Conservation (phyloP, 2,113 vertebrate species). For the Odocoileus virginianus region DNA sequence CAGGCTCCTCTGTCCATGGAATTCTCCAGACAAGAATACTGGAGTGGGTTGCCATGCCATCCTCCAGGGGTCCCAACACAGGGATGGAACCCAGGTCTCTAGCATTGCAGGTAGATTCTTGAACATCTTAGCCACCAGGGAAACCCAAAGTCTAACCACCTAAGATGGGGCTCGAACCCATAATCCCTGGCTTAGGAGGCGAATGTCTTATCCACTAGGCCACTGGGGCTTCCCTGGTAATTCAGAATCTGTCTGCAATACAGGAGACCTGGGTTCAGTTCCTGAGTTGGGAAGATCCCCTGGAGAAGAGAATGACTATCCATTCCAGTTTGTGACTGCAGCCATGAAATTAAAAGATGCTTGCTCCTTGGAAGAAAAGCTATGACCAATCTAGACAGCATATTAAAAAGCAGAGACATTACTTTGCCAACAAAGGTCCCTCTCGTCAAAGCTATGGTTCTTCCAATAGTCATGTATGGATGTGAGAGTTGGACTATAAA, state of each 20-base stretch:
- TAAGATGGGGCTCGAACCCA: conserved; percentile 84
- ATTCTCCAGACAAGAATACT: background rate
- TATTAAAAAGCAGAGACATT: background rate
- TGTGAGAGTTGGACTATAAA: background rate
- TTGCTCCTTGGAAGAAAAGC: background rate
- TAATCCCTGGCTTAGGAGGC: conserved; percentile 83
- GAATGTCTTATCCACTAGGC: conserved; percentile 85
- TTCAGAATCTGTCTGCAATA: background rate
- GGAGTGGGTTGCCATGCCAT: background rate
- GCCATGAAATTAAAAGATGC: background rate
- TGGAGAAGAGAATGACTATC: background rate
- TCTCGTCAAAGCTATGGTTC: background rate
- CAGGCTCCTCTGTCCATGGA: background rate
- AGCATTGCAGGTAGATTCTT: fast-evolving
- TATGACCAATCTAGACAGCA: background rate
- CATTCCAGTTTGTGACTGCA: background rate
- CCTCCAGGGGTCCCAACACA: background rate
- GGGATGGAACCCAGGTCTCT: background rate
- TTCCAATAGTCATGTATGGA: background rate
- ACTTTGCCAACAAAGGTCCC: background rate
- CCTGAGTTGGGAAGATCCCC: background rate
- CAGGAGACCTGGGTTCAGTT: background rate
- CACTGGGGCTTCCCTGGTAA: conserved; percentile 65
- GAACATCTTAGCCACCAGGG: background rate
- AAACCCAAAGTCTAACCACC: conserved; percentile 52